phyloP scores from a whole-genome alignment of 2,888 invertebrate genomes.

The Epinotia nisella region DNA sequence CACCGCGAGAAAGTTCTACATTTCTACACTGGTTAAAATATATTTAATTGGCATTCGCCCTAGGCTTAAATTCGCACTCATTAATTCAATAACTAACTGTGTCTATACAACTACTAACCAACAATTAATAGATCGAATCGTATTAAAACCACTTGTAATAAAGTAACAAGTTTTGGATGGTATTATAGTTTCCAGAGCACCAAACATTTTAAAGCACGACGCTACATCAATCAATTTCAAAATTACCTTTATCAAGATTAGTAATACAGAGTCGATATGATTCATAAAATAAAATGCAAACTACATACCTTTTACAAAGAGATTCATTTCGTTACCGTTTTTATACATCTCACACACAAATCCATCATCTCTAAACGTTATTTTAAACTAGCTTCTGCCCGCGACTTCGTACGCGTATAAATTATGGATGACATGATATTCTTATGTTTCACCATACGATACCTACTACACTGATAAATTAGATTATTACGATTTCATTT shows the following conservation, averaged over 20 bases:
- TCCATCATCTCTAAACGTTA: slow-evolving; percentile 32
- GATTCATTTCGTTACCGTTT: neutral
- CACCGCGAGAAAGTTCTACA: slow-evolving; percentile 40
- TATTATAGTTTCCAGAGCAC: neutral
- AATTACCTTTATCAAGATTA: neutral
- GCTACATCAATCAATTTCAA: too few species aligned
- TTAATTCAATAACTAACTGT: neutral
- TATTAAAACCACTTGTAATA: too few species aligned
- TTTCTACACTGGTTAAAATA: slow-evolving; percentile 22
- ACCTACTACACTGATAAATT: too few species aligned
- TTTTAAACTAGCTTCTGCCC: too few species aligned
- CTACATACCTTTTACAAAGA: too few species aligned
- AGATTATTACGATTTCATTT: too few species aligned
- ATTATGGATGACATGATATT: too few species aligned
- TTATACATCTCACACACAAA: slow-evolving; percentile 17
- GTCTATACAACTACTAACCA: neutral
- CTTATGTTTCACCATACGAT: too few species aligned
- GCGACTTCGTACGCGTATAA: too few species aligned
- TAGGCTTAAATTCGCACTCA: neutral
- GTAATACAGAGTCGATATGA: neutral
- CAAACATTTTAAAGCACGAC: too few species aligned
- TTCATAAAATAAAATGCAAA: neutral
- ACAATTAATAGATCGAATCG: neutral
- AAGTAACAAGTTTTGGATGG: too few species aligned
- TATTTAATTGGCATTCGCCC: slow-evolving; percentile 5